These are phyloP conservation scores for Carettochelys insculpta DNA, from an alignment of 2,113 vertebrate genomes.

Conservation along the genomic window DNA sequence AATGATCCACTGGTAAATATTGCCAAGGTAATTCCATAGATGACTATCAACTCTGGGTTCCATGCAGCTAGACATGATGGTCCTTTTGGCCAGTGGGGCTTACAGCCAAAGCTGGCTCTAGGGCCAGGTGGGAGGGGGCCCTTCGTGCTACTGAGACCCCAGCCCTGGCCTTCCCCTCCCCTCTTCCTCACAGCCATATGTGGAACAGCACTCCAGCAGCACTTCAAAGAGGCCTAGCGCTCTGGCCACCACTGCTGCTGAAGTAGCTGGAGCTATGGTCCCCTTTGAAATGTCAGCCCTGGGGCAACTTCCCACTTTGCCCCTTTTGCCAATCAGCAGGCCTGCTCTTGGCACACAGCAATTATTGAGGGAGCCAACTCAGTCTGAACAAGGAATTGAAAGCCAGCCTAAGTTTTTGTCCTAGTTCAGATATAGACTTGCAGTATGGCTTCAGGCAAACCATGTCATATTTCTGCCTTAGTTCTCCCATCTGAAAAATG, in stretches of 20 bases:
- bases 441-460: neutral
- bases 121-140: too few species aligned
- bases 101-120: too few species aligned
- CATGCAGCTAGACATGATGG: neutral
- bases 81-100: neutral
- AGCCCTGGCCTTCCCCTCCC: too few species aligned
- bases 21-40: neutral
- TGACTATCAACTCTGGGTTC: neutral
- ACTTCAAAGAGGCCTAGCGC: too few species aligned
- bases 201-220: too few species aligned
- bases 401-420: neutral
- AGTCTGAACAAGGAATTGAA: neutral
- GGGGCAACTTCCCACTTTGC: too few species aligned
- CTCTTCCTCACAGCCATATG: too few species aligned
- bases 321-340: too few species aligned
- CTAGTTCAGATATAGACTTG: neutral
- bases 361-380: neutral
- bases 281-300: too few species aligned
- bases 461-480: neutral
- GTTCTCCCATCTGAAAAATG: neutral
- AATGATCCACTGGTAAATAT: neutral
- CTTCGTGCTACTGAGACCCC: too few species aligned
- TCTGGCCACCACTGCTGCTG: too few species aligned
- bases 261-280: too few species aligned
- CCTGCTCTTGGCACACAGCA: neutral